phyloP scores from a whole-genome alignment of 2,113 vertebrate genomes.

The Alces alces region DNA sequence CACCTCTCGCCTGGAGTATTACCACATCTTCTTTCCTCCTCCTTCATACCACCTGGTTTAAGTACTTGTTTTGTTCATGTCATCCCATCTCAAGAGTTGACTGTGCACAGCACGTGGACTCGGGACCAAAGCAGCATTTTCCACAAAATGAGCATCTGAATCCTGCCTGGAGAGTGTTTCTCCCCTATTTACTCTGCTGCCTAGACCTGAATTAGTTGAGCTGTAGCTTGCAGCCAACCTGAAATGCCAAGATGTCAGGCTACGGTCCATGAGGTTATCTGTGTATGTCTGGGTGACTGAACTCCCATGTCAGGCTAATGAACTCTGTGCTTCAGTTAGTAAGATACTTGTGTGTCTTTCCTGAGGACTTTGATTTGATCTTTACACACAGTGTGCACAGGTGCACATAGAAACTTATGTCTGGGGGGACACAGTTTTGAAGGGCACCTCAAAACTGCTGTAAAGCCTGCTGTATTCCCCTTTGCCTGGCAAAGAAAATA shows the following conservation, averaged over 20 bases:
- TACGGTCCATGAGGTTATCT: neutral
- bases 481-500: neutral
- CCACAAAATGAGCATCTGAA: neutral
- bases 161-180: neutral
- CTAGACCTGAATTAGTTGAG: neutral
- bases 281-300: neutral
- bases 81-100: neutral
- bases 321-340: neutral
- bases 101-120: neutral
- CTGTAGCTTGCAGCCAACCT: neutral
- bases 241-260: neutral
- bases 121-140: neutral
- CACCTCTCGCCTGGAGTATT: neutral
- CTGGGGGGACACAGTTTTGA: neutral
- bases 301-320: neutral
- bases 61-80: neutral
- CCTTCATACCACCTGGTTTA: neutral
- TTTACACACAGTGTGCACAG: neutral
- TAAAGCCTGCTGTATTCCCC: neutral
- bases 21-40: neutral
- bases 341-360: neutral
- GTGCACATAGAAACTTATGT: neutral
- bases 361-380: neutral
- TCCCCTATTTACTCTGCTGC: neutral
- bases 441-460: neutral